phyloP scores from a whole-genome alignment of 2,797 vertebrate species.

The Hephaestus fuliginosus region DNA sequence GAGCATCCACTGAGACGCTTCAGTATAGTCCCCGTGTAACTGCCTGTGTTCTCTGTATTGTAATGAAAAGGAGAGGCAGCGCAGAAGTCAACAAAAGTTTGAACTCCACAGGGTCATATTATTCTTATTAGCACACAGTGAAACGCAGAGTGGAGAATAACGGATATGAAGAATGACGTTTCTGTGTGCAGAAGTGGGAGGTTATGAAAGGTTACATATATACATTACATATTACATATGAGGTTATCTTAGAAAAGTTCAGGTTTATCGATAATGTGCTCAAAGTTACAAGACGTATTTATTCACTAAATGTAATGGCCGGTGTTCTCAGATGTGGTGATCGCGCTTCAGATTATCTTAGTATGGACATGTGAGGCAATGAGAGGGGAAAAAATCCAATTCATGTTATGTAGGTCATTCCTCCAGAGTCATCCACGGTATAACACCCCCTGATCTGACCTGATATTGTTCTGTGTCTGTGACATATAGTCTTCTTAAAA shows the following conservation, averaged over 20 bases:
- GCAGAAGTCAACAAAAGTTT: slow-evolving; percentile 43
- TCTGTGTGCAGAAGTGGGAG: not conserved
- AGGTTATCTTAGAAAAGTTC: slow-evolving; percentile 1
- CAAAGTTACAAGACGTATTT: slow-evolving; percentile 15
- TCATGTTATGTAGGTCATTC: slow-evolving; percentile 33
- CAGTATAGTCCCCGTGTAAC: slow-evolving; percentile 31
- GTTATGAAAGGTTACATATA: not conserved
- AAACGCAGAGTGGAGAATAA: slow-evolving; percentile 11
- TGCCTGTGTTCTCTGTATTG: slow-evolving; percentile 39
- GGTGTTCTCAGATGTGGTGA: not conserved
- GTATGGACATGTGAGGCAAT: slow-evolving; percentile 3
- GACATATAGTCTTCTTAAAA: no score
- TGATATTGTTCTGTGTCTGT: slow-evolving; percentile 23
- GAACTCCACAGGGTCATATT: slow-evolving; percentile 29
- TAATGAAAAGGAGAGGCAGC: slow-evolving; percentile 45
- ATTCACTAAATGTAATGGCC: not conserved
- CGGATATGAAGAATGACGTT: not conserved
- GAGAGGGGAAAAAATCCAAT: slow-evolving; percentile 7
- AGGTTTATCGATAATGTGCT: slow-evolving; percentile 26
- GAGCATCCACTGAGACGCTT: slow-evolving; percentile 47
- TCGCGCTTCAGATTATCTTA: slow-evolving; percentile 2
- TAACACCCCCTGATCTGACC: slow-evolving; percentile 27
- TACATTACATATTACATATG: no score
- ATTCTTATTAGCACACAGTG: slow-evolving; percentile 25
- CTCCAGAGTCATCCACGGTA: slow-evolving; percentile 1